Evolutionary conservation across 2,797 vertebrate species (phyloP).

Genomic region (Melopsittacus undulatus): DNA sequence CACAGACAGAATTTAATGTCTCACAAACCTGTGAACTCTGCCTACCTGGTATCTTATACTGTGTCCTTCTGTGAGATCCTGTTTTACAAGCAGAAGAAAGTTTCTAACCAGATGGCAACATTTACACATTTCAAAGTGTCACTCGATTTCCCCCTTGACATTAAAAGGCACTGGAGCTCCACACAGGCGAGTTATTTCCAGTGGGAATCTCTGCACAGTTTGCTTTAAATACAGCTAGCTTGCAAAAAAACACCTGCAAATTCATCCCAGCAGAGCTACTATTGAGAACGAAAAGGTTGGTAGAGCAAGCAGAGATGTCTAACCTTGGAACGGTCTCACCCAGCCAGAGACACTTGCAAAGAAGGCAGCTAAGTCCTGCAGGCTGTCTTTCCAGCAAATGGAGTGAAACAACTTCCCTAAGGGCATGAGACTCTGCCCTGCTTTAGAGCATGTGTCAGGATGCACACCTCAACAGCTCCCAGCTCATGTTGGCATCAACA

Average conservation of each 20-base stretch:
- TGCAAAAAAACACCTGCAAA: neutral
- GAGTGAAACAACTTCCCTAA: neutral
- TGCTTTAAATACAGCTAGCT: neutral
- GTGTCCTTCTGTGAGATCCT: neutral
- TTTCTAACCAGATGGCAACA: constrained; percentile 1
- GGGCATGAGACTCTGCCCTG: neutral
- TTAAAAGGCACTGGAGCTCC: neutral
- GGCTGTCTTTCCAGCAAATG: neutral
- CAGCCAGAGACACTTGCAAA: neutral
- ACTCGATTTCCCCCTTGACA: neutral
- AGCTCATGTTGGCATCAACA: accelerated
- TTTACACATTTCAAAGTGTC: neutral
- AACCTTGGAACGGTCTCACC: neutral
- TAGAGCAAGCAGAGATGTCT: neutral
- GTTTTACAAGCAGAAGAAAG: neutral
- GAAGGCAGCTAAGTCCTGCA: neutral
- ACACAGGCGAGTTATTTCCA: neutral
- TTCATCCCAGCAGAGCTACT: neutral
- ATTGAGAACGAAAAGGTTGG: neutral
- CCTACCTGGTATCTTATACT: neutral
- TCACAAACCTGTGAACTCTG: neutral
- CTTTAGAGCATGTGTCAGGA: neutral
- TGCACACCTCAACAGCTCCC: accelerated
- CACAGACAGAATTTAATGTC: neutral
- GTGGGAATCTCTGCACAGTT: neutral